Conservation (phyloP, 2,113 vertebrate species). For the Nothoprocta perdicaria region DNA sequence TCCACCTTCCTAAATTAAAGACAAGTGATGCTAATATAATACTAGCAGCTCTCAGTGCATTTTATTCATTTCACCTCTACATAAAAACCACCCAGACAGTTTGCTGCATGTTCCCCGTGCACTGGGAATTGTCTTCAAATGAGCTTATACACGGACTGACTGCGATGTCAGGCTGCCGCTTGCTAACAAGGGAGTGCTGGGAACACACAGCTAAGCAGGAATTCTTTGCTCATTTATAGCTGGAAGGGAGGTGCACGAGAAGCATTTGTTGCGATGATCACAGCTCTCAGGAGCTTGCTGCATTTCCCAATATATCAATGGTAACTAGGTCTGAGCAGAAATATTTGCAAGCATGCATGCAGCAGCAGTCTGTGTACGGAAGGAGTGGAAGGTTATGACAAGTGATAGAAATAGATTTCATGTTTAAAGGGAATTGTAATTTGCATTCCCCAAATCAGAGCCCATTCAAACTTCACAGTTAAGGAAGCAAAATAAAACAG, state of each 20-base stretch:
- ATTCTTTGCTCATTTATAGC: conserved; percentile 2
- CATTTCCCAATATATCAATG: neutral
- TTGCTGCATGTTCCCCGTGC: neutral
- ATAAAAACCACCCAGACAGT: neutral
- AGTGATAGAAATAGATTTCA: conserved; percentile 52
- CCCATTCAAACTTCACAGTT: conserved; percentile 39
- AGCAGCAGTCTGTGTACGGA: conserved; percentile 4
- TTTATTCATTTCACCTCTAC: neutral
- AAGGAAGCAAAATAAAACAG: conserved; percentile 61
- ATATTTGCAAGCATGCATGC: neutral
- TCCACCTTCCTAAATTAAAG: neutral
- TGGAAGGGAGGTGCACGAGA: neutral
- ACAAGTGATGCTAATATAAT: neutral
- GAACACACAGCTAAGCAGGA: neutral
- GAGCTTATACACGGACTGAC: neutral
- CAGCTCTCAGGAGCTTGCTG: neutral
- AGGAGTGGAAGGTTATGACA: conserved; percentile 14
- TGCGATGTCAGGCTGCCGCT: neutral
- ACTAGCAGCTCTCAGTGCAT: neutral
- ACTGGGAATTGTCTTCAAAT: conserved; percentile 18
- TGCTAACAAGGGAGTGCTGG: neutral
- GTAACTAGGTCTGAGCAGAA: neutral
- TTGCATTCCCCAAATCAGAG: conserved; percentile 57
- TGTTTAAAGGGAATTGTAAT: conserved; percentile 59
- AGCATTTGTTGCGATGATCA: neutral